Evolutionary conservation across 2,888 invertebrate species (phyloP).

Genomic region (Pharmacophagus antenor): DNA sequence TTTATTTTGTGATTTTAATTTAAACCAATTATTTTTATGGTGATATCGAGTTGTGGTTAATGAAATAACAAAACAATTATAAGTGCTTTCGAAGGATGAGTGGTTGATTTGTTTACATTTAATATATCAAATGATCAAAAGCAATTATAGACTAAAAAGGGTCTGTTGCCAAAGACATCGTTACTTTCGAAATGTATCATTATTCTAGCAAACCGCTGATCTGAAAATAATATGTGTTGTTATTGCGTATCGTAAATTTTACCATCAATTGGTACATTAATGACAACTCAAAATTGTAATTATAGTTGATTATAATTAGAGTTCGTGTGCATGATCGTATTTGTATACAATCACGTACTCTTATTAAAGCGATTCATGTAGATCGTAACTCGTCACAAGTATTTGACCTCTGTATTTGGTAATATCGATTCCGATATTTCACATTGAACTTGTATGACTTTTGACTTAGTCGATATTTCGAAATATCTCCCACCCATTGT

Average conservation of each 20-base stretch:
- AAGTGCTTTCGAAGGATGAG: no score
- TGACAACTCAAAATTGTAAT: not conserved
- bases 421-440: conserved; percentile 37
- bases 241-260: conserved; percentile 1
- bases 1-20: no score
- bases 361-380: not conserved
- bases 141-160: no score
- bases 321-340: no score
- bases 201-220: not conserved
- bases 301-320: conserved; percentile 2
- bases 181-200: not conserved
- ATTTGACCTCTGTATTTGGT: conserved; percentile 22
- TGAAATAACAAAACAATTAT: no score
- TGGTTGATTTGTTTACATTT: no score
- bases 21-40: no score
- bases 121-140: no score
- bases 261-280: not conserved
- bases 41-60: no score
- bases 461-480: conserved; percentile 41
- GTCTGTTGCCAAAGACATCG: no score
- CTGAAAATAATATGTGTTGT: not conserved
- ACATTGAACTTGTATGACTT: conserved; percentile 67
- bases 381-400: conserved; percentile 8
- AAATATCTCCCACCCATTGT: conserved; percentile 50
- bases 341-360: no score